Conservation (phyloP, 2,888 invertebrate species). For the Carcina quercana region DNA sequence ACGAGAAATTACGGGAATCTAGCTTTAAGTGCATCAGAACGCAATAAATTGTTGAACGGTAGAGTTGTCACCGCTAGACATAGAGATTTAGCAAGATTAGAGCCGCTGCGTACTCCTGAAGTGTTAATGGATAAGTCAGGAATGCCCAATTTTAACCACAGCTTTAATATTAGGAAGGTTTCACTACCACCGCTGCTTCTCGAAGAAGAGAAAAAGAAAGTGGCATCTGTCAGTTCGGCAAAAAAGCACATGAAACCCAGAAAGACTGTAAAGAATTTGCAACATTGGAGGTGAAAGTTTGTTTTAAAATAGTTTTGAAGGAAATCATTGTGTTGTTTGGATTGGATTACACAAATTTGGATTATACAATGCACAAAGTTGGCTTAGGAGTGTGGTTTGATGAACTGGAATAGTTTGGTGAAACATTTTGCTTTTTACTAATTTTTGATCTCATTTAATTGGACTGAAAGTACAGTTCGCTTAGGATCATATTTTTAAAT, state of each 20-base stretch:
- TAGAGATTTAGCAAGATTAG: constrained; percentile 46
- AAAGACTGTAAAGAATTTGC: constrained; percentile 29
- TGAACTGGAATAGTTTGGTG: too few species aligned
- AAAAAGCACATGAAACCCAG: constrained; percentile 41
- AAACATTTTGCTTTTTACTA: too few species aligned
- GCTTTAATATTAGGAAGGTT: constrained; percentile 53
- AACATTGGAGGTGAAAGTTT: too few species aligned
- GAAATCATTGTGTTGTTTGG: background rate
- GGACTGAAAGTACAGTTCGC: too few species aligned
- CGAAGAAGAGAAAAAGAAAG: constrained; percentile 58
- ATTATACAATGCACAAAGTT: background rate
- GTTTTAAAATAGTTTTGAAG: background rate
- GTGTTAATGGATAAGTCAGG: constrained; percentile 36
- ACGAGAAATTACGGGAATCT: constrained; percentile 42
- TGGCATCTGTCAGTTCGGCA: constrained; percentile 34
- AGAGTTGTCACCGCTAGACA: constrained; percentile 56
- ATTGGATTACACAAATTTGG: background rate
- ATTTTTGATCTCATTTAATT: too few species aligned
- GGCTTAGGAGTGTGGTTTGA: background rate
- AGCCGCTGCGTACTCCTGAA: constrained; percentile 53
- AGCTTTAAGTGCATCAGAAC: constrained; percentile 46
- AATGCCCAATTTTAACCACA: constrained; percentile 28
- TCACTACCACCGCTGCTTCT: constrained; percentile 59
- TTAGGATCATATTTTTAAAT: too few species aligned
- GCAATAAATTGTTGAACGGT: constrained; percentile 35